A percentile compares a stretch with the other conserved stretches of the same genome.
Conservation (phyloP, 2,797 vertebrate genomes). For the Sebastes oblongus region DNA sequence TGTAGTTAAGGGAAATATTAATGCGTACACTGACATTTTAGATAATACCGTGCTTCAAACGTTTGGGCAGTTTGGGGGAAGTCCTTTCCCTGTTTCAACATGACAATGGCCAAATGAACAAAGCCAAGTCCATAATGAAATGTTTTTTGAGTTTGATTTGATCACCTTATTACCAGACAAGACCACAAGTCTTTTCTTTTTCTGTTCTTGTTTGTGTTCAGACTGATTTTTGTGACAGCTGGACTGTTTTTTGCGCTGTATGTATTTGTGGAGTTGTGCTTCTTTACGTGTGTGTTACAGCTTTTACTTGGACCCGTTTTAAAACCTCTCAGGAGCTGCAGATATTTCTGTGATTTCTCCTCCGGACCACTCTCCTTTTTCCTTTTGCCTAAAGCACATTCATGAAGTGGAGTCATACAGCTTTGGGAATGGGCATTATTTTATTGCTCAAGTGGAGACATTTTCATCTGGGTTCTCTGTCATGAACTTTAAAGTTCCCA, state of each 20-base stretch:
- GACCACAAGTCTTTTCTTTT: no score
- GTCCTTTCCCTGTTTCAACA: neutral
- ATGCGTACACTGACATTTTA: neutral
- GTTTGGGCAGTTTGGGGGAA: neutral
- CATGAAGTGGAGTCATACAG: neutral
- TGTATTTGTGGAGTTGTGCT: no score
- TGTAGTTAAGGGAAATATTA: neutral
- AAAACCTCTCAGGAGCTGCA: neutral
- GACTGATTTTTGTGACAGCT: no score
- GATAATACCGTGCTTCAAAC: neutral
- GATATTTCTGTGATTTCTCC: neutral
- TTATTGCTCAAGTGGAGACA: neutral
- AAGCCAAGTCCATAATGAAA: neutral
- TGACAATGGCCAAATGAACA: neutral
- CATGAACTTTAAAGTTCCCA: neutral
- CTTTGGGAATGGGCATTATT: neutral
- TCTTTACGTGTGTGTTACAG: neutral
- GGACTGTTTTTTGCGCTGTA: neutral
- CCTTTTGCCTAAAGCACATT: neutral
- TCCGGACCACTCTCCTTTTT: no score
- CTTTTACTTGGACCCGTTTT: neutral
- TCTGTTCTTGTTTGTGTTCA: no score
- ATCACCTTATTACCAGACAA: no score
- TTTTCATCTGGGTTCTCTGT: no score
- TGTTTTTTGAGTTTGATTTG: fast-evolving